Evolutionary conservation across 2,113 vertebrate species (phyloP).

Genomic region (Anolis carolinensis): DNA sequence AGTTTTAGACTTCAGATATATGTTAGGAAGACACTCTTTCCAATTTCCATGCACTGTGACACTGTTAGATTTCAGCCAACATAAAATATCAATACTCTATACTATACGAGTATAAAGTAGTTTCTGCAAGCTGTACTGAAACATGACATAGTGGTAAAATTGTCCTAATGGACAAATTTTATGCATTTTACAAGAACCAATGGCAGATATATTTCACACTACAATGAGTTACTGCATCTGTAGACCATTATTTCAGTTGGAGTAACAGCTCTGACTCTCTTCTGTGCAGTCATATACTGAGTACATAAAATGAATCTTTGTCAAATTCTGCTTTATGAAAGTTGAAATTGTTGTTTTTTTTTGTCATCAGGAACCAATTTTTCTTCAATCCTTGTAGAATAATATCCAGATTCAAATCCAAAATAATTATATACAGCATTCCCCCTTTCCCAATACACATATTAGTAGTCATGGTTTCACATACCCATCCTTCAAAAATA

Average conservation of each 20-base stretch:
- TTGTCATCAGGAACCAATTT: background rate
- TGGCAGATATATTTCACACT: slow-evolving; percentile 13
- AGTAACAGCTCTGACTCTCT: slow-evolving; percentile 15
- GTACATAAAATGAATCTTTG: slow-evolving; percentile 16
- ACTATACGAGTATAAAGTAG: background rate
- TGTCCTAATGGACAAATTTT: background rate
- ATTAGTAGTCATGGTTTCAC: too few species aligned
- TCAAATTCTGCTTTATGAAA: background rate
- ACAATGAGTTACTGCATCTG: slow-evolving; percentile 35
- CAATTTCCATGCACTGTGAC: background rate
- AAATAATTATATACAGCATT: slow-evolving; percentile 9
- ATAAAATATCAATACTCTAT: slow-evolving; percentile 4
- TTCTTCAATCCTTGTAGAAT: background rate
- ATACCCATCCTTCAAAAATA: too few species aligned
- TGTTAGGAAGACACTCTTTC: background rate
- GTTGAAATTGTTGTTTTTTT: background rate
- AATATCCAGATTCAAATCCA: background rate
- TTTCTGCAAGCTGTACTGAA: slow-evolving; percentile 13
- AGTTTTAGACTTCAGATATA: background rate
- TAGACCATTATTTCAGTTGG: slow-evolving; percentile 6
- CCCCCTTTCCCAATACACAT: too few species aligned
- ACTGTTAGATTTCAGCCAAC: slow-evolving; percentile 8
- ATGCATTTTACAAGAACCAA: slow-evolving; percentile 7
- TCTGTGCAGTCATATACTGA: background rate
- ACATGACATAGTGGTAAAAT: slow-evolving; percentile 20